phyloP scores from a whole-genome alignment of 2,113 vertebrate genomes.

The Oreotrochilus melanogaster region DNA sequence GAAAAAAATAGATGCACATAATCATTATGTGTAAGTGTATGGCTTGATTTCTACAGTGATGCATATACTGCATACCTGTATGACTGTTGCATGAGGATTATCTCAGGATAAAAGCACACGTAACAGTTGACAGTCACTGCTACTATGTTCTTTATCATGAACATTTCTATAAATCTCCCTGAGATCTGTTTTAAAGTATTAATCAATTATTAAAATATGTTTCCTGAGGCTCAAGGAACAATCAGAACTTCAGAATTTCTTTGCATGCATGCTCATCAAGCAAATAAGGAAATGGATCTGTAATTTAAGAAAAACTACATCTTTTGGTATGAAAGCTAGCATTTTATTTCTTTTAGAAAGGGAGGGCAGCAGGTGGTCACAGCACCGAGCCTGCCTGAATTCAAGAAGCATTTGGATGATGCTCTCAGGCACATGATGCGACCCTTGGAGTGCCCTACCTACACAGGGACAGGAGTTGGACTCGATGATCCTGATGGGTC shows the following conservation, averaged over 20 bases:
- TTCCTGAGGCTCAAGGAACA: background rate
- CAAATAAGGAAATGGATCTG: background rate
- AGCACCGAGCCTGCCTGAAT: too few relatives aligned
- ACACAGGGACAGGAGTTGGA: too few relatives aligned
- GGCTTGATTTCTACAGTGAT: background rate
- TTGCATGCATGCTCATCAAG: background rate
- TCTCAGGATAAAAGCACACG: background rate
- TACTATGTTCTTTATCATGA: background rate
- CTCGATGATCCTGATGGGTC: too few relatives aligned
- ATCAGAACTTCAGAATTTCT: background rate
- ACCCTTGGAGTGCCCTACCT: too few relatives aligned
- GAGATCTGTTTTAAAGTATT: background rate
- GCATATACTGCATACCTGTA: background rate
- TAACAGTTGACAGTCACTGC: background rate
- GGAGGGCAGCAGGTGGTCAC: background rate
- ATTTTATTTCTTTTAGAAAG: background rate
- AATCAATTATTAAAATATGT: background rate
- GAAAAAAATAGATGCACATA: background rate
- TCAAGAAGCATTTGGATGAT: too few relatives aligned
- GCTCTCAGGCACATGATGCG: too few relatives aligned
- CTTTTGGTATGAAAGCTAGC: background rate
- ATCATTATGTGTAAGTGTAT: background rate
- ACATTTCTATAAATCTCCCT: background rate
- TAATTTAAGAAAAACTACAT: background rate
- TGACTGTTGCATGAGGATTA: background rate